A percentile compares a stretch with the other conserved stretches of the same genome.
Conservation (phyloP, 2,113 vertebrate species). For the Progne subis region DNA sequence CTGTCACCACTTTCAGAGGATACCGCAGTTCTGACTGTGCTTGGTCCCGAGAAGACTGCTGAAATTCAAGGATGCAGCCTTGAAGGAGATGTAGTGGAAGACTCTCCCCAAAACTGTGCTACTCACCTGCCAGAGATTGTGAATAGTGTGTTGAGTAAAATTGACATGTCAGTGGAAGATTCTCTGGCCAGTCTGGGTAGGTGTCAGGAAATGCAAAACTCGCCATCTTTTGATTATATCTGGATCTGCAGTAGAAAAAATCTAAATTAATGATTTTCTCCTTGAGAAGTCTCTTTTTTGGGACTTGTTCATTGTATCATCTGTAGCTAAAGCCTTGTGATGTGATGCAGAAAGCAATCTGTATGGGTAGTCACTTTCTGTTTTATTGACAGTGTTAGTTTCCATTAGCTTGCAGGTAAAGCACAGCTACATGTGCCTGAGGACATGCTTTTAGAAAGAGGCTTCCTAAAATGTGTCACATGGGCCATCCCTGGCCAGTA, state of each 20-base stretch:
- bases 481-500: background rate
- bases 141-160: slow-evolving; percentile 76
- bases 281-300: background rate
- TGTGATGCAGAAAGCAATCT: background rate
- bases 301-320: background rate
- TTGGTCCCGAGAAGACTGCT: slow-evolving; percentile 40
- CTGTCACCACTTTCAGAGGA: slow-evolving; percentile 79
- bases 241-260: background rate
- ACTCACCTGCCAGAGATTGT: slow-evolving; percentile 79
- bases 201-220: background rate
- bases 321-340: background rate
- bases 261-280: background rate
- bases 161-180: slow-evolving; percentile 66
- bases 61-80: slow-evolving; percentile 2
- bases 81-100: background rate
- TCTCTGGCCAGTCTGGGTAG: slow-evolving; percentile 44
- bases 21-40: slow-evolving; percentile 81
- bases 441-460: background rate
- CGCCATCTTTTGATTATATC: background rate
- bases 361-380: background rate
- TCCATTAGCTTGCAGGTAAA: background rate
- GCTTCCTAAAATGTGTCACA: background rate
- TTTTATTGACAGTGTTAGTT: background rate
- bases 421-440: background rate
- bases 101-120: slow-evolving; percentile 11